Evolutionary conservation across 2,888 invertebrate genomes (phyloP).

Genomic region (Ptychoptera contaminata): DNA sequence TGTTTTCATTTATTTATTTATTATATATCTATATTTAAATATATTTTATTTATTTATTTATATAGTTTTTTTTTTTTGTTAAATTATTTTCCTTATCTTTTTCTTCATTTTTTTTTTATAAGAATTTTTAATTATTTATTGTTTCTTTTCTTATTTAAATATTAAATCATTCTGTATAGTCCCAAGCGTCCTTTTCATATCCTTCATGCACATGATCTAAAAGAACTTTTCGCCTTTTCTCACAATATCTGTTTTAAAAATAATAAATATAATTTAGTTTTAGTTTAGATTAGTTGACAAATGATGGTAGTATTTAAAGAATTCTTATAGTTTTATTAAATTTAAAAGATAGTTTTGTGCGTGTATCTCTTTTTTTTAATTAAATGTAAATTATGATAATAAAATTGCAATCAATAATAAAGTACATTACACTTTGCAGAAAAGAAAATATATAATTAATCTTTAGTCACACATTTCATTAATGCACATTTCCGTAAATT

Average conservation of each 20-base stretch:
- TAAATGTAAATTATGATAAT: too few relatives aligned
- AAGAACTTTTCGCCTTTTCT: constrained; percentile 87
- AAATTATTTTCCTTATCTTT: not conserved
- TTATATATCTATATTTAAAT: constrained; percentile 1
- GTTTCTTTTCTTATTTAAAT: constrained; percentile 3
- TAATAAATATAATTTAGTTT: constrained; percentile 1
- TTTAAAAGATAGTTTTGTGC: too few relatives aligned
- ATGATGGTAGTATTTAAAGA: too few relatives aligned
- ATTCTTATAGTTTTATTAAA: too few relatives aligned
- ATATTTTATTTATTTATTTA: not conserved
- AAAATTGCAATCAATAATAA: too few relatives aligned
- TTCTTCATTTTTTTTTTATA: constrained; percentile 1
- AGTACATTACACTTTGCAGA: too few relatives aligned
- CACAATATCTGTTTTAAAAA: constrained; percentile 71
- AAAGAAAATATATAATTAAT: too few relatives aligned
- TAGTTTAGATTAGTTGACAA: too few relatives aligned
- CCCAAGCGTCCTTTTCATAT: constrained; percentile 98
- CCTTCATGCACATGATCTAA: constrained; percentile 97
- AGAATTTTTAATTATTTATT: not conserved
- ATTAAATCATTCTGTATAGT: constrained; percentile 63
- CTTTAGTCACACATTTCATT: too few relatives aligned
- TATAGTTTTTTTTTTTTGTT: constrained; percentile 1
- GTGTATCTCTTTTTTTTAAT: too few relatives aligned
- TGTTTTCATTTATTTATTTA: not conserved
- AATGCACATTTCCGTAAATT: too few relatives aligned